phyloP scores from a whole-genome alignment of 2,888 invertebrate species.

The Operophtera brumata region DNA sequence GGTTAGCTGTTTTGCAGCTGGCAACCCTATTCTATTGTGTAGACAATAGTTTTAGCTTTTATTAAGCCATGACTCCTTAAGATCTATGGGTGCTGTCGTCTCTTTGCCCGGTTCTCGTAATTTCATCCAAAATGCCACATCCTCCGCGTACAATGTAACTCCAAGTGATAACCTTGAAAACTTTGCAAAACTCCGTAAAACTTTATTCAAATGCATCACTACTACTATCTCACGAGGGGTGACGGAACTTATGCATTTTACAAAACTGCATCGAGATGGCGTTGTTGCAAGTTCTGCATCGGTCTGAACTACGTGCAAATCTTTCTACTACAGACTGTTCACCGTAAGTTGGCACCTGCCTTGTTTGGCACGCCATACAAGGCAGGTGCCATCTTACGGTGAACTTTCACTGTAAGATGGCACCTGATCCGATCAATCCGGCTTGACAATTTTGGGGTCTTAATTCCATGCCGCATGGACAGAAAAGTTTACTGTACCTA shows the following conservation, averaged over 20 bases:
- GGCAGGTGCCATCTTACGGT: no score
- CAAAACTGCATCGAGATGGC: conserved; percentile 12
- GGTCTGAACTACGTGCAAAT: not conserved
- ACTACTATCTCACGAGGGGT: conserved; percentile 1
- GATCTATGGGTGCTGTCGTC: no score
- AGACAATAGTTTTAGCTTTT: no score
- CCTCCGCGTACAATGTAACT: no score
- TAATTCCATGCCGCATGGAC: not conserved
- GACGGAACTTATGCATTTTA: not conserved
- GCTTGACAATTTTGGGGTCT: not conserved
- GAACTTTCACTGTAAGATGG: no score
- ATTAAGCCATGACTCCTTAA: no score
- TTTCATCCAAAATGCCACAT: no score
- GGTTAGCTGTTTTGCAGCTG: no score
- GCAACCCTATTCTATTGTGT: no score
- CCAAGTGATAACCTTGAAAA: conserved; percentile 2
- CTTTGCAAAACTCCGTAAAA: not conserved
- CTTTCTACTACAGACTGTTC: not conserved
- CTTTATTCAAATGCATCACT: not conserved
- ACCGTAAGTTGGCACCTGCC: no score
- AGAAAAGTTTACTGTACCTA: not conserved
- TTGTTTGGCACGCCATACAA: no score
- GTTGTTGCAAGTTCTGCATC: conserved; percentile 1
- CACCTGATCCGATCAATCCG: not conserved
- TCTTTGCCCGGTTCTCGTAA: no score